A percentile compares a stretch with the other conserved stretches of the same genome.
Conservation (phyloP, 2,113 vertebrate species). For the Hippocampus zosterae region DNA sequence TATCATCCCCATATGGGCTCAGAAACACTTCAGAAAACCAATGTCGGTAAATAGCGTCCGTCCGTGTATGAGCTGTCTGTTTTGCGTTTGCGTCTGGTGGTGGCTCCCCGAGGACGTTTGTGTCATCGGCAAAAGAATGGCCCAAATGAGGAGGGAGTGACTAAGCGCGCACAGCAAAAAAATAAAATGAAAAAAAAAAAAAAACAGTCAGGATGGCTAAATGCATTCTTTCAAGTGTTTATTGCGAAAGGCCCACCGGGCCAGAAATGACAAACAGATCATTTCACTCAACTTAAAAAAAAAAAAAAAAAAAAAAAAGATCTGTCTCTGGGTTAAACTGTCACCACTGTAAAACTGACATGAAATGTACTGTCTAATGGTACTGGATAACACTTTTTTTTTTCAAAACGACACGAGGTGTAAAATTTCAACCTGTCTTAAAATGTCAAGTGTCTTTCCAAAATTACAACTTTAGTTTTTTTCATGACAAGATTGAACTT, state of each 20-base stretch:
- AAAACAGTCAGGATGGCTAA: slow-evolving; percentile 36
- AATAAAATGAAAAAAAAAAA: slow-evolving; percentile 11
- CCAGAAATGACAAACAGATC: not conserved
- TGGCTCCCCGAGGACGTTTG: slow-evolving; percentile 37
- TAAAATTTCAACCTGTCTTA: too few relatives aligned
- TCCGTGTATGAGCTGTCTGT: slow-evolving; percentile 39
- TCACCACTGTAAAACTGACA: not conserved
- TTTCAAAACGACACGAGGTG: too few relatives aligned
- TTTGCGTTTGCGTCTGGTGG: slow-evolving; percentile 49
- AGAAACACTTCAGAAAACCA: too few relatives aligned
- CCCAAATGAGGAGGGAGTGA: slow-evolving; percentile 35
- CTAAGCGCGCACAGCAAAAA: slow-evolving; percentile 12
- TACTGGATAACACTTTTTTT: too few relatives aligned
- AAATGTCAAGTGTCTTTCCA: too few relatives aligned
- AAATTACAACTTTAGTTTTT: not conserved
- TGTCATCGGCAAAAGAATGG: slow-evolving; percentile 46
- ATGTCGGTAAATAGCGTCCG: not conserved
- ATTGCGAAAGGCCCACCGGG: not conserved
- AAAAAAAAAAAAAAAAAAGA: not conserved
- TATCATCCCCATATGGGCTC: too few relatives aligned
- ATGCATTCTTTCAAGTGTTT: slow-evolving; percentile 10
- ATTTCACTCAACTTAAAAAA: not conserved
- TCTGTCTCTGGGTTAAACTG: not conserved
- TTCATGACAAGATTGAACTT: not conserved
- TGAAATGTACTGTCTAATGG: not conserved